These are phyloP conservation scores for Cebidichthys violaceus DNA, from an alignment of 2,113 vertebrate species.

Conservation along the genomic window DNA sequence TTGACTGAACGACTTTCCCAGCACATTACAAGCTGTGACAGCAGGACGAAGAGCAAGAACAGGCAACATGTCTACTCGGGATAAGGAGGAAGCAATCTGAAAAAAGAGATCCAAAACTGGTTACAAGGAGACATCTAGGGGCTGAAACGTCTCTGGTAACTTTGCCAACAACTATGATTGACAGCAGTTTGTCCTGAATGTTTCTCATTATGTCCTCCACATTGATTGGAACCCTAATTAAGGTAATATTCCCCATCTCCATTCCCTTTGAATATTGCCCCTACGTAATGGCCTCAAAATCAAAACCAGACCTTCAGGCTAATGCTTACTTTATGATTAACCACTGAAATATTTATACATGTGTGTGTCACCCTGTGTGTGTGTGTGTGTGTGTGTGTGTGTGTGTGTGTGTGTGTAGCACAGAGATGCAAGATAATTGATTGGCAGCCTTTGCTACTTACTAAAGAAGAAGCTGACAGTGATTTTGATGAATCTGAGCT, in stretches of 20 bases:
- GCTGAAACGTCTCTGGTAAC: neutral
- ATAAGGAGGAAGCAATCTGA: neutral
- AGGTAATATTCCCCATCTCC: constrained; percentile 15
- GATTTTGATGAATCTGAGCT: constrained; percentile 9
- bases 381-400: constrained; percentile 13
- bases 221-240: constrained; percentile 19
- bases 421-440: constrained; percentile 19
- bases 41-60: neutral
- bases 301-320: constrained; percentile 52
- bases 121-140: neutral
- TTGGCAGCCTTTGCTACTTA: constrained; percentile 1
- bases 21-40: neutral
- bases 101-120: neutral
- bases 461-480: constrained; percentile 15
- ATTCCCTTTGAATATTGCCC: constrained; percentile 13
- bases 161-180: neutral
- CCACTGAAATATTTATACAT: constrained; percentile 45
- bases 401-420: neutral
- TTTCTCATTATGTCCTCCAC: constrained; percentile 15
- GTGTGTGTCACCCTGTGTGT: constrained; percentile 19
- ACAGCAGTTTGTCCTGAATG: constrained; percentile 29
- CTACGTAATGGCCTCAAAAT: constrained; percentile 41
- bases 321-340: constrained; percentile 47
- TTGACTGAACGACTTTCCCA: too few relatives aligned
- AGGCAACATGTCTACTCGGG: neutral